Base-by-base conservation (phyloP, 1,140 invertebrate species). In the Sycobia sp. region DNA sequence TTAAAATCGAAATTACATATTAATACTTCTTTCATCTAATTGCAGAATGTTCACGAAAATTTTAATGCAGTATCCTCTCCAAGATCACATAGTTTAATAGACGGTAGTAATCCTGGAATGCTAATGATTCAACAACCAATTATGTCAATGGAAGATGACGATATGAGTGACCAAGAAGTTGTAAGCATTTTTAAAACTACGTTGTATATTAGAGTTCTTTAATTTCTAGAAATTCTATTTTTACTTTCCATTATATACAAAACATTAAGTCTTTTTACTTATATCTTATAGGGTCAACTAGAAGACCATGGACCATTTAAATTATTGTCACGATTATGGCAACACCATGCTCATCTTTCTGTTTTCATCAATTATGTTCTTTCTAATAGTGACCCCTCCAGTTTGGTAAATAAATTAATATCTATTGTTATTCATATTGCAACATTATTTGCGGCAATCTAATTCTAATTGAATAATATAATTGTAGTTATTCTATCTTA, bases 91-190 rank as follows among this genome's bases (percentile, higher is more conserved):
- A 55, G n/a, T 53, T 44, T 62, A 27, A 69, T 54, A 73, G 73
- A 76, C 67, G 71, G 73, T 51, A 69, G 64, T 61, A 79, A 70
- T 73, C 70, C 77, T 56, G 78, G 78, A 61, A 60, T 76, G 50
- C 73, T 74, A 69, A 73, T 75, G 70, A 78, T 79, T 63, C 90
- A 92, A 70, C 85, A 88, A 70, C 87, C 89, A 32, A 96, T 97
- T 49, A 94, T 96, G 71, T 93, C 92, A 22, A 96, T 96, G 91
- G 95, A 97, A 77, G 94, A 96, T 76, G 94, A 96, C 74, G 94
- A 96, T 71, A 90, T 92, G 63, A 93, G 90, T 41, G 91, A 93
- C 78, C 87, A 91, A 71, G 91, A 93, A 83, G 84, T 87, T 70
- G 89, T 90, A 74, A 84, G 84, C 80, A 38, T 32, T 32, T 32